Evolutionary conservation across 2,113 vertebrate genomes (phyloP), one percentile per base, ranked within the genome.

Genomic region (Psophia crepitans): DNA sequence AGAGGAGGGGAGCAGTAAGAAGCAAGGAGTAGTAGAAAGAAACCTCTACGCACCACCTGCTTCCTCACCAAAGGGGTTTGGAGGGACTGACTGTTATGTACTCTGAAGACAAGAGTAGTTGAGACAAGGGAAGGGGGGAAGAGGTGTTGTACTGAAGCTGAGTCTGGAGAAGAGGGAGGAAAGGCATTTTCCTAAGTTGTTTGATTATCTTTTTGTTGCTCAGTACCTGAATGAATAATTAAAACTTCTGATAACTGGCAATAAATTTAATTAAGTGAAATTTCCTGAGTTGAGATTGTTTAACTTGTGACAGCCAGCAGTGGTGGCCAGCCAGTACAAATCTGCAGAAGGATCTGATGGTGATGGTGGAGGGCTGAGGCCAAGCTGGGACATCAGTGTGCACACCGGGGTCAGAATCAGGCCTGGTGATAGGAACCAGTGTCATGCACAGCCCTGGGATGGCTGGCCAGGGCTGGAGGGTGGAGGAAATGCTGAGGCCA

Each of bases 31-130:
- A 56, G 21, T n/a, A 84, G 33, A 66, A 77, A 46, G 21, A 81
- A 91, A 66, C 26, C 7, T 76, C 28, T 66, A 16, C 7, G 23
- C 19, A 57, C 46, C 10, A 41, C 12, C 11, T 57, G 10, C 48
- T 81, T 71, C 57, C 26, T 46, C 51, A 68, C 33, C 30, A 27
- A 37, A 77, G 12, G 3, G 1, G 2, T 76, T 70, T 84, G 35
- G 63, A 79, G 20, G 14, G 11, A 32, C 14, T 0, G 0, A 54
- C 15, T 12, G 1, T 32, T 58, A 27, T 16, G 2, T 9, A 13
- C 32, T 11, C 23, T 65, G 39, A 70, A 61, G 80, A 65, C 9
- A 43, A 57, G 39, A n/a, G 14, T 32, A 12, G 14, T 7, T 87
- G 41, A 74, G 35, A 51, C 0, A 6, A 64, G 28, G 28, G 49